phyloP scores from a whole-genome alignment of 2,888 invertebrate species.

The Stenichneumon culpator region DNA sequence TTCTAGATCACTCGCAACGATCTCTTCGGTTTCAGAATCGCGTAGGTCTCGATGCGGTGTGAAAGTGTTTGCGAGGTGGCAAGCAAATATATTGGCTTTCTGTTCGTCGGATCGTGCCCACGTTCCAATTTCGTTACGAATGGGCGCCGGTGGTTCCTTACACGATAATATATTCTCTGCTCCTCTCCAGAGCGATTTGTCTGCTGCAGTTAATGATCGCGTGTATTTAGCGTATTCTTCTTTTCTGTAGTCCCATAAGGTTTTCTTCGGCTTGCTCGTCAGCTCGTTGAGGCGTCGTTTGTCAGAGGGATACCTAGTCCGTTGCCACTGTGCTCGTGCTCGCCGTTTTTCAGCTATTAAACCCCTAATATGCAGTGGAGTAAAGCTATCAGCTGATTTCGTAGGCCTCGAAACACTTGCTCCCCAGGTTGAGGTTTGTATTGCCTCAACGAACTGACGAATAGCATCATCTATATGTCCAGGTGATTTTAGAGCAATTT shows the following conservation, averaged over 20 bases:
- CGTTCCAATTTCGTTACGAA: slow-evolving; percentile 57
- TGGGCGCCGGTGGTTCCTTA: slow-evolving; percentile 55
- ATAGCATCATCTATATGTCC: slow-evolving; percentile 67
- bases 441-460: slow-evolving; percentile 54
- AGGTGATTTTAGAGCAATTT: slow-evolving; percentile 59
- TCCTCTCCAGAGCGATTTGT: slow-evolving; percentile 72
- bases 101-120: slow-evolving; percentile 68
- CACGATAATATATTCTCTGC: slow-evolving; percentile 68
- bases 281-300: slow-evolving; percentile 47
- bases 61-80: slow-evolving; percentile 68
- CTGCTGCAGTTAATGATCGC: slow-evolving; percentile 27
- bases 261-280: slow-evolving; percentile 49
- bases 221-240: slow-evolving; percentile 49
- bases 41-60: slow-evolving; percentile 41
- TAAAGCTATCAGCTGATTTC: slow-evolving; percentile 40
- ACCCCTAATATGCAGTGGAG: slow-evolving; percentile 55
- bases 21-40: slow-evolving; percentile 21
- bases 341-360: too few relatives aligned
- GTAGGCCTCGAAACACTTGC: slow-evolving; percentile 54
- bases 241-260: slow-evolving; percentile 27
- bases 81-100: slow-evolving; percentile 70
- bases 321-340: too few relatives aligned
- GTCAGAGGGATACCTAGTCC: slow-evolving; percentile 34
- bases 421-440: slow-evolving; percentile 64
- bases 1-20: background rate